Evolutionary conservation across 1,140 invertebrate species (phyloP).

Genomic region (Drosophila nannoptera): DNA sequence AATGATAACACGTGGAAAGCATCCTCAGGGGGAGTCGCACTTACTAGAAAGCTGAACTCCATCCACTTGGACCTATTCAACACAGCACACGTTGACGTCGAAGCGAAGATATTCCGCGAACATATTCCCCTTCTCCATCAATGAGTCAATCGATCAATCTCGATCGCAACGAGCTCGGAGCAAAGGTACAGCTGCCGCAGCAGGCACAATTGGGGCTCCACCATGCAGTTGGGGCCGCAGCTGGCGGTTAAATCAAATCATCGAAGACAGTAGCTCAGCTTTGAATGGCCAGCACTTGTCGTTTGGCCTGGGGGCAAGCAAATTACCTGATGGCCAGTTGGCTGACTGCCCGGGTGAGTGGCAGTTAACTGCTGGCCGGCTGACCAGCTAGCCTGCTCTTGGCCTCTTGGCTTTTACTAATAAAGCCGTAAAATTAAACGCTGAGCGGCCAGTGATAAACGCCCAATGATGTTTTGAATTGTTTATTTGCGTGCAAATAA

Average conservation of each 20-base stretch:
- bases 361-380: neutral
- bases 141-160: no score
- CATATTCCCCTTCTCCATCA: no score
- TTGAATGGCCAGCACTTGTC: slow-evolving; percentile 28
- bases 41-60: no score
- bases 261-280: slow-evolving; percentile 38
- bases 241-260: slow-evolving; percentile 38
- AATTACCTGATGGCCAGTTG: slow-evolving; percentile 51
- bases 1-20: no score
- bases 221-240: slow-evolving; percentile 10
- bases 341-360: neutral
- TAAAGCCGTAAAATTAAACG: slow-evolving; percentile 77
- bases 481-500: slow-evolving; percentile 75
- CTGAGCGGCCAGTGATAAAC: slow-evolving; percentile 70
- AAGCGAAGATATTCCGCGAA: no score
- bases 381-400: slow-evolving; percentile 1
- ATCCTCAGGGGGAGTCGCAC: no score
- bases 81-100: no score
- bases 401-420: slow-evolving; percentile 51
- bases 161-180: no score
- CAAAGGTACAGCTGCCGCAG: neutral
- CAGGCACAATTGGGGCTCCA: neutral
- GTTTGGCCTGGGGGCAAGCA: slow-evolving; percentile 63
- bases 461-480: slow-evolving; percentile 68
- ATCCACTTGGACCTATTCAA: no score